Base-by-base conservation (phyloP, 1,140 invertebrate genomes). In the Drosophila oshimai region DNA sequence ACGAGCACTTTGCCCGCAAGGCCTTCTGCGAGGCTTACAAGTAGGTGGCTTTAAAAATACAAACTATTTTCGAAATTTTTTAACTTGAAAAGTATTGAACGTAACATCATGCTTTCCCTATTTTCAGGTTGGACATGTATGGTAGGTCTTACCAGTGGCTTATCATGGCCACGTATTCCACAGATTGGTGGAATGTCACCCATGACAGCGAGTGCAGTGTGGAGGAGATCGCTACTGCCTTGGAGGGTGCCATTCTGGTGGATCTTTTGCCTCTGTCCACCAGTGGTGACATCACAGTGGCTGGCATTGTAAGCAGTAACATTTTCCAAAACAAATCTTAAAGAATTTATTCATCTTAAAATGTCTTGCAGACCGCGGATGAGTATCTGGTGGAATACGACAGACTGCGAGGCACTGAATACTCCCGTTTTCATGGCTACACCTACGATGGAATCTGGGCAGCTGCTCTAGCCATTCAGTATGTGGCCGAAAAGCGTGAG, bases 401-500 rank as follows among this genome's bases (percentile, higher is more conserved):
- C 72, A 93, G 94, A 5, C 91, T 94, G 62, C 93, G 97, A 45
- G 95, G 95, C 4, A 84, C 91, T 0, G 96, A 98, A 80, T 99
- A 98, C 91, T 98, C 97, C 10, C 94, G 97, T 42, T 99, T 98
- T 91, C 98, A 99, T 90, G 98, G 98, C 1, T 99, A 99, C 90
- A 98, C 98, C 9, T 99, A 99, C 91, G 98, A 99, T 91, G 97
- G 94, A 3, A 97, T 99, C 54, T 99, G 98, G 98, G 97, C 98
- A 1, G 97, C 98, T 51, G 98, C 98, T 0, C 91, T 98, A 54
- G 97, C 97, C 10, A 97, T 98, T 55, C 96, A 98, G 74, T 95
- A 95, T 65, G 97, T 98, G 28, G 95, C 96, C 0, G 94, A 95
- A 72, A 92, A 94, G 36, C 93, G 94, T 4, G 95, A 96, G 81